Percentiles rank a stretch among this genome's conserved stretches.
Conservation (phyloP, 2,113 vertebrate genomes). For the Aspiorhynchus laticeps region DNA sequence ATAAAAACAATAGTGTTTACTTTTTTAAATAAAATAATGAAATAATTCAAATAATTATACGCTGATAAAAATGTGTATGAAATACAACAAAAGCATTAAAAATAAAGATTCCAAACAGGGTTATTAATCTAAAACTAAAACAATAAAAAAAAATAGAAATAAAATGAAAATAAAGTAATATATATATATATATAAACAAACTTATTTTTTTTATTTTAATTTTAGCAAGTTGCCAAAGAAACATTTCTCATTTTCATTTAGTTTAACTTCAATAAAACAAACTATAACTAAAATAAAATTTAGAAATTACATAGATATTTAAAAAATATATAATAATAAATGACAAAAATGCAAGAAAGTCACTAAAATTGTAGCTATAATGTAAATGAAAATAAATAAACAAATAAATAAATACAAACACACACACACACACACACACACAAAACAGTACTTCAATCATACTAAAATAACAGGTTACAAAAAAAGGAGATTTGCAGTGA, state of each 20-base stretch:
- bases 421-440: too few species aligned
- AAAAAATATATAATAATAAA: too few species aligned
- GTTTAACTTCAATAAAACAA: neutral
- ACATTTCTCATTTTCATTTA: neutral
- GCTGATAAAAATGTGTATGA: neutral
- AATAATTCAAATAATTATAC: neutral
- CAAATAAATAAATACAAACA: neutral
- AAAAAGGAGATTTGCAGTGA: too few species aligned
- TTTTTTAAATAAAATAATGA: neutral
- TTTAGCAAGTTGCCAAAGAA: neutral
- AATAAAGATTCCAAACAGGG: neutral
- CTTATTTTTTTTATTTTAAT: too few species aligned
- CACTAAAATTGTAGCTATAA: neutral
- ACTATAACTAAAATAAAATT: neutral
- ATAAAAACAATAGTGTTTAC: conserved; percentile 2
- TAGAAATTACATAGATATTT: neutral
- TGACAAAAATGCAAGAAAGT: neutral
- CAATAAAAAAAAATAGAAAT: too few species aligned
- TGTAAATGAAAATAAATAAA: neutral
- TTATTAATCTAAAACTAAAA: too few species aligned
- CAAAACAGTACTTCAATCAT: too few species aligned
- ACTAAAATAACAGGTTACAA: too few species aligned
- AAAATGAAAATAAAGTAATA: too few species aligned
- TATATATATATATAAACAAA: neutral
- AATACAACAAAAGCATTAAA: neutral